Evolutionary conservation across 2,113 vertebrate genomes (phyloP).

Genomic region (Brachyistius frenatus): DNA sequence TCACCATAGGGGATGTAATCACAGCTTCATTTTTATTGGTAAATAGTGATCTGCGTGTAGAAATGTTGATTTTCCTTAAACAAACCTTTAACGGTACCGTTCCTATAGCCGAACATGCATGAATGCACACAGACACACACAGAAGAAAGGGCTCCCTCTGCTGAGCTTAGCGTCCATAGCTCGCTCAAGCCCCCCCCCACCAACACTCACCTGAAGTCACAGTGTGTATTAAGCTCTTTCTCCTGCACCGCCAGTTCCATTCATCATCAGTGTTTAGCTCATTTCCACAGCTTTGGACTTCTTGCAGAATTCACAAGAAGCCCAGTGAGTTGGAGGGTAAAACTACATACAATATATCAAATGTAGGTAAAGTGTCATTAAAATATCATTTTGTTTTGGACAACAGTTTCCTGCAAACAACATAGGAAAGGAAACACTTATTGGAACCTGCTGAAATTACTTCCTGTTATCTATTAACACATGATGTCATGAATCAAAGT

Average conservation of each 20-base stretch:
- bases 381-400: no score
- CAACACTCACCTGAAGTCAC: conserved; percentile 30
- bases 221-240: neutral
- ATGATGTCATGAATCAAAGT: no score
- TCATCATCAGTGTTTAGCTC: conserved; percentile 13
- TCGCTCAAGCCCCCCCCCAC: conserved; percentile 14
- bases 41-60: neutral
- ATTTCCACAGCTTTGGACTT: conserved; percentile 18
- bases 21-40: neutral
- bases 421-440: no score
- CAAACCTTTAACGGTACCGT: neutral
- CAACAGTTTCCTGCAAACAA: no score
- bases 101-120: conserved; percentile 5
- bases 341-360: neutral
- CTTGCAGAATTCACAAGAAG: neutral
- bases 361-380: neutral
- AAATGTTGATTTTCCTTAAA: conserved; percentile 15
- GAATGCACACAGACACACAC: neutral
- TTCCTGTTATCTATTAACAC: no score
- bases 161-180: conserved; percentile 59
- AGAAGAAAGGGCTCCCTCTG: conserved; percentile 76
- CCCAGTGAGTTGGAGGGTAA: accelerated
- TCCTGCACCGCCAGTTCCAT: neutral
- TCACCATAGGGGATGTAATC: neutral
- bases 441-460: no score